phyloP scores from a whole-genome alignment of 2,888 invertebrate genomes.

The Stratiomys singularior region DNA sequence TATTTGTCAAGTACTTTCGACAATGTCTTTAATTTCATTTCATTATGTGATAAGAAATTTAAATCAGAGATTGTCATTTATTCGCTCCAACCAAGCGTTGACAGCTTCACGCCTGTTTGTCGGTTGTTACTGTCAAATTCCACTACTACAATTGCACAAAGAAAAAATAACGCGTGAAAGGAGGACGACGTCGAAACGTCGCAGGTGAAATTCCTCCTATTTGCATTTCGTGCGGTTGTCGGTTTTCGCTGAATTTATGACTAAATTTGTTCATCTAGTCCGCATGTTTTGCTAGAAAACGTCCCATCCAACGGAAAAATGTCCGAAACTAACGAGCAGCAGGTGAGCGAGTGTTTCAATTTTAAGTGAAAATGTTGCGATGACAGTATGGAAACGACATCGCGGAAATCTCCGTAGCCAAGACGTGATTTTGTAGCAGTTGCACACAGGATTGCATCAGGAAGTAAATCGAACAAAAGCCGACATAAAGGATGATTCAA shows the following conservation, averaged over 20 bases:
- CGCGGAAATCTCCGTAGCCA: neutral
- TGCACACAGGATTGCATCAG: neutral
- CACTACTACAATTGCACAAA: neutral
- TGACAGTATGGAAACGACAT: conserved; percentile 14
- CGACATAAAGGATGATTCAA: neutral
- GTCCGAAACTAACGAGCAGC: conserved; percentile 37
- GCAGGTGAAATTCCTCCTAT: neutral
- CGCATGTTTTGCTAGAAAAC: conserved; percentile 35
- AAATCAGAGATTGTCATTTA: too few relatives aligned
- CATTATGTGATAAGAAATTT: too few relatives aligned
- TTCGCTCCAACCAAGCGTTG: too few relatives aligned
- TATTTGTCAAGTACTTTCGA: too few relatives aligned
- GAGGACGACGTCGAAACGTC: conserved; percentile 16
- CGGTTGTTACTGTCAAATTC: conserved; percentile 13
- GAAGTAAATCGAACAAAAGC: neutral
- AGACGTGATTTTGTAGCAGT: too few relatives aligned
- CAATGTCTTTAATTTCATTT: too few relatives aligned
- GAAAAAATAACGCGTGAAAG: conserved; percentile 24
- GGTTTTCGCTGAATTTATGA: conserved; percentile 35
- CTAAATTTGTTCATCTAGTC: neutral
- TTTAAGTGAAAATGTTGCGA: conserved; percentile 25
- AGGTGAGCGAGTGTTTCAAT: conserved; percentile 37
- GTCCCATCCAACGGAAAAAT: neutral
- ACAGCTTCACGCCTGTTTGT: conserved; percentile 10
- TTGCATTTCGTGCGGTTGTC: neutral